Conservation (phyloP, 2,113 vertebrate species). For the Diadophis punctatus region DNA sequence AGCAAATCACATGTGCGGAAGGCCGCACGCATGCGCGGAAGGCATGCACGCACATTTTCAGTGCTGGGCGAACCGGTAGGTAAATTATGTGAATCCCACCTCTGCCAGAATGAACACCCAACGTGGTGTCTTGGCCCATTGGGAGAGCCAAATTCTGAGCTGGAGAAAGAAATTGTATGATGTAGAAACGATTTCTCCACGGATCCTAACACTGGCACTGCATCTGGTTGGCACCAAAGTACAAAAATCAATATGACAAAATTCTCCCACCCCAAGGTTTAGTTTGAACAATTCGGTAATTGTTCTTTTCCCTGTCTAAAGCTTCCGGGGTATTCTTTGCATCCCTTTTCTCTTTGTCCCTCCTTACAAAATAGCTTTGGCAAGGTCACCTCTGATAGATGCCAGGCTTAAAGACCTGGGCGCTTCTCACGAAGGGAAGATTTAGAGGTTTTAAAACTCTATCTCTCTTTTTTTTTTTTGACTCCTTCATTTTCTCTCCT, state of each 20-base stretch:
- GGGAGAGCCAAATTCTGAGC: neutral
- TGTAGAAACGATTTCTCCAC: neutral
- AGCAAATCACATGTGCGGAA: no score
- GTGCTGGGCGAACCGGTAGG: no score
- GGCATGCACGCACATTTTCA: no score
- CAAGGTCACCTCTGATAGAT: no score
- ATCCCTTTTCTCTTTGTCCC: neutral
- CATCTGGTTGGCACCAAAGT: neutral
- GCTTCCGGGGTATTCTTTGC: neutral
- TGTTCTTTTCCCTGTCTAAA: neutral
- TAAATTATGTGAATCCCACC: no score
- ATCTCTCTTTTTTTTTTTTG: neutral
- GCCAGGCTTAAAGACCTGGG: neutral
- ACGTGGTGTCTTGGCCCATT: neutral
- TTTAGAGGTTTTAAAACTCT: neutral
- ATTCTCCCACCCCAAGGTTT: neutral
- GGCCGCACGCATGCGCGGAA: no score
- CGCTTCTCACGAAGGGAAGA: neutral
- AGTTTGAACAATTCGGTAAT: neutral
- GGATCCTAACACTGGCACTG: neutral
- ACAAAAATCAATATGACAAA: neutral
- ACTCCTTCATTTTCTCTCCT: neutral
- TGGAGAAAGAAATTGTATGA: neutral
- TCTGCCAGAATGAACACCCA: no score
- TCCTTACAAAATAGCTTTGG: neutral